Percentiles rank a stretch among this genome's conserved stretches.
These are phyloP conservation scores for Tolmerus cingulatus DNA, from an alignment of 2,888 invertebrate genomes.

Conservation along the genomic window DNA sequence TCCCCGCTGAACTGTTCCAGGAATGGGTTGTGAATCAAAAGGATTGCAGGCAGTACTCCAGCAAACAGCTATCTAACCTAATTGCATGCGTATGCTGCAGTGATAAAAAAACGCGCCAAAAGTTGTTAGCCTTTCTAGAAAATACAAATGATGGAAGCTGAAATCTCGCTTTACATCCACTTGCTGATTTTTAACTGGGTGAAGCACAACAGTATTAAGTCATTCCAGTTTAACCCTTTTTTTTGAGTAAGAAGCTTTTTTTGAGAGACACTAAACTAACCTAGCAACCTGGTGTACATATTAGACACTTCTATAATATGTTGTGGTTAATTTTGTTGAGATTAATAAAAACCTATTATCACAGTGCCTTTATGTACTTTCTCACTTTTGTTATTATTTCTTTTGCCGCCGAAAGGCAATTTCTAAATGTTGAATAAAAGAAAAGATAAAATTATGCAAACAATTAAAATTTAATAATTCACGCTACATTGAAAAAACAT, in stretches of 20 bases:
- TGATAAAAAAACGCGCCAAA: conserved; percentile 85
- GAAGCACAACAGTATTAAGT: conserved; percentile 10
- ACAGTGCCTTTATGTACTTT: neutral
- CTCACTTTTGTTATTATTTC: no score
- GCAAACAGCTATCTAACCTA: conserved; percentile 84
- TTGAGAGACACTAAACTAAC: neutral
- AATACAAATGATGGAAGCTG: conserved; percentile 53
- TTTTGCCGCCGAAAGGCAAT: no score
- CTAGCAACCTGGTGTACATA: neutral
- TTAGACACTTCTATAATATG: neutral
- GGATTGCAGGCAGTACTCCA: conserved; percentile 87
- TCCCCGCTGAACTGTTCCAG: conserved; percentile 87
- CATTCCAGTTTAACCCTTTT: neutral
- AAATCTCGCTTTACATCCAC: neutral
- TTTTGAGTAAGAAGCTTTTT: neutral
- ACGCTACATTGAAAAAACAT: no score
- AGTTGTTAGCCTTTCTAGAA: conserved; percentile 77
- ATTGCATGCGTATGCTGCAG: conserved; percentile 88
- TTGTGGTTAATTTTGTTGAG: neutral
- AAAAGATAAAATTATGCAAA: no score
- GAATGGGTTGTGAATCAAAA: conserved; percentile 86
- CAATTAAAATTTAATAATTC: no score
- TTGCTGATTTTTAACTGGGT: neutral
- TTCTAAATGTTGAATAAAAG: no score
- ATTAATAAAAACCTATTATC: neutral